A percentile compares a stretch with the other conserved stretches of the same genome.
phyloP scores from a whole-genome alignment of 2,888 invertebrate genomes.

The Pheosia gnoma region DNA sequence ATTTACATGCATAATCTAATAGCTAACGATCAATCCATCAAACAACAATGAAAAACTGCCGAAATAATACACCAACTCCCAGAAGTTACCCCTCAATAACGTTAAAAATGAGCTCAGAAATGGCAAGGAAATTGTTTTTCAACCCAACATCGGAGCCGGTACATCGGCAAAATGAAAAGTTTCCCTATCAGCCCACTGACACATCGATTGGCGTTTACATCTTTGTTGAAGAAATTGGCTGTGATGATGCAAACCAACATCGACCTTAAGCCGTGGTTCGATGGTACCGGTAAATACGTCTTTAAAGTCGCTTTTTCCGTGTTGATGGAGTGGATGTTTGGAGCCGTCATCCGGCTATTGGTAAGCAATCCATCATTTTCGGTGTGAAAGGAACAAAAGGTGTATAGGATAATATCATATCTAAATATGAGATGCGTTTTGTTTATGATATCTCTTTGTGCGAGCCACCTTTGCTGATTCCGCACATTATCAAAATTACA shows the following conservation, averaged over 20 bases:
- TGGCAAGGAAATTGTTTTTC: conserved; percentile 78
- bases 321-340: conserved; percentile 63
- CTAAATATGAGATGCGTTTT: conserved; percentile 44
- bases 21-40: conserved; percentile 57
- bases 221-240: conserved; percentile 75
- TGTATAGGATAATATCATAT: conserved; percentile 50
- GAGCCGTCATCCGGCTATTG: conserved; percentile 68
- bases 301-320: conserved; percentile 56
- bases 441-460: conserved; percentile 8
- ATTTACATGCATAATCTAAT: conserved; percentile 13
- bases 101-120: conserved; percentile 75
- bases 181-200: conserved; percentile 78
- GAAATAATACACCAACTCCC: conserved; percentile 55
- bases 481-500: background rate
- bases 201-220: conserved; percentile 80
- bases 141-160: conserved; percentile 58
- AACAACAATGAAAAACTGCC: conserved; percentile 48
- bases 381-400: conserved; percentile 64
- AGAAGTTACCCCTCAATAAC: conserved; percentile 72
- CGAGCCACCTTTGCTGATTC: background rate
- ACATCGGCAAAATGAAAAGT: conserved; percentile 80
- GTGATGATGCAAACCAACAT: conserved; percentile 64
- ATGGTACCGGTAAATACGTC: conserved; percentile 37
- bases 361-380: conserved; percentile 75
- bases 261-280: conserved; percentile 55